phyloP scores from a whole-genome alignment of 2,888 invertebrate genomes.

The Clistopyga incitator region DNA sequence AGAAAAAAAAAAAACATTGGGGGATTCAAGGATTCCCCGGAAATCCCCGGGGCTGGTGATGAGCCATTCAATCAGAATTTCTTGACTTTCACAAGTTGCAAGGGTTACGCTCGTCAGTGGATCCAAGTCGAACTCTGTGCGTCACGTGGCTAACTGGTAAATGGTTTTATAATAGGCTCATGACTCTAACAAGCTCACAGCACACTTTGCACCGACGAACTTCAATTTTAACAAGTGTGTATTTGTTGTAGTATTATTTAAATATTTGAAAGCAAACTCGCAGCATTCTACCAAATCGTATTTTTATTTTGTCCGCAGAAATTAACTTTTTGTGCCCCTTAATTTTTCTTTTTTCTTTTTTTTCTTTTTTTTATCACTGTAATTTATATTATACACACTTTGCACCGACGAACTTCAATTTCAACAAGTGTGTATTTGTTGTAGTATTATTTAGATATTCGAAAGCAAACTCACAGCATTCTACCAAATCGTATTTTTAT shows the following conservation, averaged over 20 bases:
- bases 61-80: background rate
- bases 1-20: too few relatives aligned
- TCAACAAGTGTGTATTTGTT: too few relatives aligned
- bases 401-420: too few relatives aligned
- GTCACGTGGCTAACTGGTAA: conserved; percentile 11
- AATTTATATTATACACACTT: too few relatives aligned
- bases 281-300: background rate
- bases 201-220: conserved; percentile 5
- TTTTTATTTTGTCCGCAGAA: background rate
- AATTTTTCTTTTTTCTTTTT: too few relatives aligned
- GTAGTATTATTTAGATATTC: conserved; percentile 23
- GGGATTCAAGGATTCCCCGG: too few relatives aligned
- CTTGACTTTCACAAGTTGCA: conserved; percentile 1
- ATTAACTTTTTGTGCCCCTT: background rate
- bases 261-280: conserved; percentile 42
- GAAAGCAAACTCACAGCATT: conserved; percentile 33
- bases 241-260: conserved; percentile 15
- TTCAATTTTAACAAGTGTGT: conserved; percentile 35
- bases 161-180: conserved; percentile 39
- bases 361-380: too few relatives aligned
- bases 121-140: background rate
- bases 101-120: conserved; percentile 15
- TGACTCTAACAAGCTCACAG: conserved; percentile 25
- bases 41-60: background rate
- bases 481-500: background rate